Conservation (phyloP, 1,140 invertebrate genomes). For the Argopecten irradians region DNA sequence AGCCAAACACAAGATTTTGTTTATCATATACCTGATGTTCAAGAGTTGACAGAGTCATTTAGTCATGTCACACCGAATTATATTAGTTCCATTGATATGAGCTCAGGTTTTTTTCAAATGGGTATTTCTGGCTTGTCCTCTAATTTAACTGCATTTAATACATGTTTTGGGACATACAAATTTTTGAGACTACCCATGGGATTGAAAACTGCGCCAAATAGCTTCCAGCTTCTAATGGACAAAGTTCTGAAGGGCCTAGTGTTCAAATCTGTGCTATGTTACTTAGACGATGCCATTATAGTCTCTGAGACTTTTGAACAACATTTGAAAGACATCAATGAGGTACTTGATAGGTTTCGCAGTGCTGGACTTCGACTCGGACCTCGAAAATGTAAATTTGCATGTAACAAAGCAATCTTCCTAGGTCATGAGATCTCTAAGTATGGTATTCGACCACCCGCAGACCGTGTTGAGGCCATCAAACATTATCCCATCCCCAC, state of each 20-base stretch:
- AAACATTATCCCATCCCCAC: too few relatives aligned
- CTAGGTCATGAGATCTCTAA: constrained; percentile 5
- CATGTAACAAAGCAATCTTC: not conserved
- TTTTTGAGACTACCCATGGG: constrained; percentile 29
- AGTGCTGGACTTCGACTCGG: not conserved
- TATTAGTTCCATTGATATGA: not conserved
- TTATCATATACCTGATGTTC: not conserved
- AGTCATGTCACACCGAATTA: not conserved
- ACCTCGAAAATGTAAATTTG: not conserved
- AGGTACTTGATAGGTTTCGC: constrained; percentile 3
- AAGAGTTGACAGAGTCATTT: not conserved
- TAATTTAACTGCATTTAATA: constrained; percentile 20
- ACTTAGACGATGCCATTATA: constrained; percentile 27
- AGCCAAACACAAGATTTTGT: not conserved
- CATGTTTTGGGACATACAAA: constrained; percentile 32
- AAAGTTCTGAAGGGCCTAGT: constrained; percentile 25
- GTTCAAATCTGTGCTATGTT: constrained; percentile 20
- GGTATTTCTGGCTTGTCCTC: not conserved
- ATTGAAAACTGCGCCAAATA: not conserved
- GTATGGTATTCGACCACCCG: not conserved
- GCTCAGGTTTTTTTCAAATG: constrained; percentile 29
- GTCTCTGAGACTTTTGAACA: constrained; percentile 26
- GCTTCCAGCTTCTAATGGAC: constrained; percentile 35
- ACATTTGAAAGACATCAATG: not conserved
- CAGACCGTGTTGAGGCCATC: too few relatives aligned